Percentiles rank a stretch among this genome's conserved stretches.
phyloP scores from a whole-genome alignment of 92 coral and sea anemone species.

The Plumapathes pennacea region DNA sequence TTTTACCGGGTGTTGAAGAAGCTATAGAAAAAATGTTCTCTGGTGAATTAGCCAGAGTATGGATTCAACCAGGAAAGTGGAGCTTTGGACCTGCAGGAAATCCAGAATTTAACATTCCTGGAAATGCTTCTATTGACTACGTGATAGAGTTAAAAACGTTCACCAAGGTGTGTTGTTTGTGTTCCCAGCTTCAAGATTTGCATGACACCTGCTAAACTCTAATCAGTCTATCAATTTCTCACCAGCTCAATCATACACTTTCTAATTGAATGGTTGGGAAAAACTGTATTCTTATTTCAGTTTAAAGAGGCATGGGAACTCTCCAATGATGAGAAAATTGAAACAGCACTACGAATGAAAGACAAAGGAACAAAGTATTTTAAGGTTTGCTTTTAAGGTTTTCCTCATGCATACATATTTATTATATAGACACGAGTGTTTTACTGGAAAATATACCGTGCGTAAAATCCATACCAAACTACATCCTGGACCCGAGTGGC shows the following conservation, averaged over 20 bases:
- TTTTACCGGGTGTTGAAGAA: conserved; percentile 78
- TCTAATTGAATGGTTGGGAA: too few relatives aligned
- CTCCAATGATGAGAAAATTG: conserved; percentile 77
- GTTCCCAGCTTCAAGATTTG: not conserved
- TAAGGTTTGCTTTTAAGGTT: conserved; percentile 52
- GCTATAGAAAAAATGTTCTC: conserved; percentile 78
- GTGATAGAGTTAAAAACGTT: conserved; percentile 72
- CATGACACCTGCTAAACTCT: not conserved
- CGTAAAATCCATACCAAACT: too few relatives aligned
- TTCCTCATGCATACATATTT: too few relatives aligned
- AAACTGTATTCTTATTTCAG: conserved; percentile 25
- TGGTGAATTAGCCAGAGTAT: conserved; percentile 64
- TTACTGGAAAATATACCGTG: too few relatives aligned
- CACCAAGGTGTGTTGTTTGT: conserved; percentile 62
- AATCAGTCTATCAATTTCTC: not conserved
- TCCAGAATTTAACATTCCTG: conserved; percentile 71
- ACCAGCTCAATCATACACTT: not conserved
- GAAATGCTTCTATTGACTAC: conserved; percentile 60
- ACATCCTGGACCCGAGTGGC: too few relatives aligned
- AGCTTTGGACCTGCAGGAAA: conserved; percentile 71
- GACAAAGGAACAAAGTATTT: conserved; percentile 90
- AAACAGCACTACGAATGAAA: conserved; percentile 63
- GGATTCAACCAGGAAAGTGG: conserved; percentile 62
- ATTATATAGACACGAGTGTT: too few relatives aligned
- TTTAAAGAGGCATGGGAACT: conserved; percentile 87